These are phyloP conservation scores for Tragelaphus imberbis DNA, from an alignment of 2,113 vertebrate genomes.

Conservation along the genomic window DNA sequence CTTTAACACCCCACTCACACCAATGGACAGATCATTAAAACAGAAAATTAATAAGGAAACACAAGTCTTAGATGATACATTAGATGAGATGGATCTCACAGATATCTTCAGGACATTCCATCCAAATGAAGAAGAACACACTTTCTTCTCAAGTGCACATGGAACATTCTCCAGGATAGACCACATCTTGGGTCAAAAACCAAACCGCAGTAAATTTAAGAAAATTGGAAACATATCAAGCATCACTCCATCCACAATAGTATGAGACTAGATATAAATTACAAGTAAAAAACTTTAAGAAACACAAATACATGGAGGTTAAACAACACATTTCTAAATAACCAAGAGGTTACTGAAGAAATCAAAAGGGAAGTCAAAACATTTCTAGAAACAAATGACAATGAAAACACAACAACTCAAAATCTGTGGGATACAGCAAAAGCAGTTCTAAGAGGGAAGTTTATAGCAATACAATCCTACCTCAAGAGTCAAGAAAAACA, in stretches of 20 bases:
- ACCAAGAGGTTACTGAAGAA: background rate
- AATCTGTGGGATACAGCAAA: background rate
- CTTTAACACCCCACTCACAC: background rate
- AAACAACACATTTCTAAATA: background rate
- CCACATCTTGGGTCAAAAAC: background rate
- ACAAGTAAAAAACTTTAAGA: background rate
- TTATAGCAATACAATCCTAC: background rate
- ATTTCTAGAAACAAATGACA: background rate
- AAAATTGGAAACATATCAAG: rapidly evolving
- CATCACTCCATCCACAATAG: background rate
- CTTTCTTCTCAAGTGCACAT: background rate
- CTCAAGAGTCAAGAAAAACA: background rate
- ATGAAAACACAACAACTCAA: background rate
- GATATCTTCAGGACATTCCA: background rate
- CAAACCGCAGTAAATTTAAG: background rate
- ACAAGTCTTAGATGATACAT: background rate
- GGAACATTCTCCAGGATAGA: background rate
- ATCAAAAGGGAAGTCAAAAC: background rate
- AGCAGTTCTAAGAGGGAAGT: background rate
- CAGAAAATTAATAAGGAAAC: background rate
- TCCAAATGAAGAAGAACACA: background rate
- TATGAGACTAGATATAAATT: background rate
- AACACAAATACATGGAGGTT: background rate
- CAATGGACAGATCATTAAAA: background rate
- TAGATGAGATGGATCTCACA: background rate